Conservation (phyloP, 2,888 invertebrate species). For the Cheilosia soror region DNA sequence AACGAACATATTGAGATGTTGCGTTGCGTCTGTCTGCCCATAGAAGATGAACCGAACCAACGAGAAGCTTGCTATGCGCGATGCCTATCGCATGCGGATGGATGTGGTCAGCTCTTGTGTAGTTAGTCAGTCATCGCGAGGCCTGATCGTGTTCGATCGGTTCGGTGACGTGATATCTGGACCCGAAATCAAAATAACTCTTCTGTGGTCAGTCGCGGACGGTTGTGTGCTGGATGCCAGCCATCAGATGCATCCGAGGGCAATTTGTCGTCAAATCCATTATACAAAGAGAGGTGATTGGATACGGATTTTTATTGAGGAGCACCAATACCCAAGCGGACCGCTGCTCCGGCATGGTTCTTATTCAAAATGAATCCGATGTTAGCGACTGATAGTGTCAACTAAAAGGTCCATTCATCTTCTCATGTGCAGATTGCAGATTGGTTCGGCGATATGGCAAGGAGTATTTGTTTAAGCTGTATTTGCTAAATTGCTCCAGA, state of each 20-base stretch:
- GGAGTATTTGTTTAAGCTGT: constrained; percentile 65
- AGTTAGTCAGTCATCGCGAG: constrained; percentile 69
- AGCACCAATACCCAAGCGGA: constrained; percentile 40
- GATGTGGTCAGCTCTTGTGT: constrained; percentile 67
- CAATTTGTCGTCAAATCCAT: constrained; percentile 76
- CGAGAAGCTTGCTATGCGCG: constrained; percentile 61
- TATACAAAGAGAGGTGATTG: constrained; percentile 70
- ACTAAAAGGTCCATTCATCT: constrained; percentile 76
- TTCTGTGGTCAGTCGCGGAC: constrained; percentile 27
- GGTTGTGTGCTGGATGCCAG: constrained; percentile 9
- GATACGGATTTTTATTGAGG: constrained; percentile 63
- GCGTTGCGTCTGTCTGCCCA: not conserved
- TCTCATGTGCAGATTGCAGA: constrained; percentile 68
- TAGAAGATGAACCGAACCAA: not conserved
- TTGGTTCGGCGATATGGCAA: constrained; percentile 49
- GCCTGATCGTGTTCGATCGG: constrained; percentile 74
- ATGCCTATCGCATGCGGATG: constrained; percentile 67
- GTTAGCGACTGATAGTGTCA: constrained; percentile 69
- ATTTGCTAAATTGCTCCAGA: constrained; percentile 64
- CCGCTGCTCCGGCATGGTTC: constrained; percentile 25
- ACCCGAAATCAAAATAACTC: constrained; percentile 71
- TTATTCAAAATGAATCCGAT: constrained; percentile 72
- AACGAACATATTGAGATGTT: constrained; percentile 69
- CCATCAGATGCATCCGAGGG: constrained; percentile 63
- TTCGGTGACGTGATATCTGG: constrained; percentile 64